Percentiles rank a stretch among this genome's conserved stretches.
phyloP scores from a whole-genome alignment of 2,797 vertebrate species.

The Acrocephalus scirpaceus region DNA sequence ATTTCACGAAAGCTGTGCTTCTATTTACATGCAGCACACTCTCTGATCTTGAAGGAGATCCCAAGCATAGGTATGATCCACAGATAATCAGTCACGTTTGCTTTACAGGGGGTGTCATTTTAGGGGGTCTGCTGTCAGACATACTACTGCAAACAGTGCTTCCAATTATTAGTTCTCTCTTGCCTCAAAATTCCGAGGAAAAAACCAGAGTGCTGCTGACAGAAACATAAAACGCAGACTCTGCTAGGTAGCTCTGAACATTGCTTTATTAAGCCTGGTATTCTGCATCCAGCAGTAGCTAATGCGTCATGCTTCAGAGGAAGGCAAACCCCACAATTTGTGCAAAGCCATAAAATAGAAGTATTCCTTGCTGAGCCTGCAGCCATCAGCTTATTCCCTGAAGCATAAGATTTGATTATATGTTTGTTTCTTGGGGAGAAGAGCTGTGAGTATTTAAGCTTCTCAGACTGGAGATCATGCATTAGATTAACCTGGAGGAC shows the following conservation, averaged over 20 bases:
- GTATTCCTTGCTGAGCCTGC: conserved; percentile 11
- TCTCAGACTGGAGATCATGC: conserved; percentile 52
- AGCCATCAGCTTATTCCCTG: conserved; percentile 56
- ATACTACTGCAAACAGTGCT: background rate
- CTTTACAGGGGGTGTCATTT: background rate
- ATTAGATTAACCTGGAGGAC: conserved; percentile 66
- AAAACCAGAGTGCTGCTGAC: background rate
- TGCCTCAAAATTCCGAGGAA: background rate
- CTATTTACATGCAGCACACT: background rate
- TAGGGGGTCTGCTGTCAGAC: background rate
- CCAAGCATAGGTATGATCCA: background rate
- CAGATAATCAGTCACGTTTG: background rate
- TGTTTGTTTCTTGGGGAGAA: conserved; percentile 58
- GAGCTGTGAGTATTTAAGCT: conserved; percentile 51
- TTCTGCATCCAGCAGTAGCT: conserved; percentile 21
- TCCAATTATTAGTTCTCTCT: conserved; percentile 1
- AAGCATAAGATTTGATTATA: conserved; percentile 67
- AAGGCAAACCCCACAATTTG: conserved; percentile 40
- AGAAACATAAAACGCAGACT: background rate
- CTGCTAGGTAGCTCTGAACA: background rate
- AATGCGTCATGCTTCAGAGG: background rate
- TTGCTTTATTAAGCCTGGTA: conserved; percentile 17
- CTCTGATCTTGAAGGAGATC: background rate
- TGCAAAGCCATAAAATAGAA: conserved; percentile 44
- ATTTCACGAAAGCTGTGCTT: background rate